Percentiles rank a stretch among this genome's conserved stretches.
Conservation (phyloP, 2,797 vertebrate species). For the Muscicapa comitata region DNA sequence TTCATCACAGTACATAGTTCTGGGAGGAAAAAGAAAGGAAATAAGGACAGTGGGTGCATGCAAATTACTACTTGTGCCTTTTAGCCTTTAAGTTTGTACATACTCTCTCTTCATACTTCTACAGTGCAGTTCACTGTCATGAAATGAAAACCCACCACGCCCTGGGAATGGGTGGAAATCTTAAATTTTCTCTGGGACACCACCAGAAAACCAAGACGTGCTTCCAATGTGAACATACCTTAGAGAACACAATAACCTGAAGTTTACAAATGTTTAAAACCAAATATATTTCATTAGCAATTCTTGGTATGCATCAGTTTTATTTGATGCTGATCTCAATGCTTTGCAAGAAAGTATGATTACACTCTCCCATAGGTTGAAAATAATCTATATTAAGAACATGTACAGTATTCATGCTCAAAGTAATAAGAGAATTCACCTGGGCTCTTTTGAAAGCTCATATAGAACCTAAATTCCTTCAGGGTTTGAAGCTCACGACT, state of each 20-base stretch:
- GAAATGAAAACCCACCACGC: neutral
- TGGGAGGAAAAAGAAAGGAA: conserved; percentile 64
- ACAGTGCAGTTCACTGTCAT: neutral
- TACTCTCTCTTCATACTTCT: neutral
- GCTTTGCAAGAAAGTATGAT: neutral
- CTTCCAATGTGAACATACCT: neutral
- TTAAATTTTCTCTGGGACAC: neutral
- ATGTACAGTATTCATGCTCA: neutral
- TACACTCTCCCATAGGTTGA: neutral
- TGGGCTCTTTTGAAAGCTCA: neutral
- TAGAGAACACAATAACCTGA: neutral
- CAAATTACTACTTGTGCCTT: neutral
- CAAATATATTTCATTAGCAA: neutral
- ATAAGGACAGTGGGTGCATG: neutral
- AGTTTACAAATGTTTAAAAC: neutral
- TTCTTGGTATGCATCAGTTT: neutral
- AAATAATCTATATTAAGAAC: neutral
- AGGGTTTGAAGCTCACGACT: neutral
- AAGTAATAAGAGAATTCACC: neutral
- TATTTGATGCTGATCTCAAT: neutral
- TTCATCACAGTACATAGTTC: conserved; percentile 94
- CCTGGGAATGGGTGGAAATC: neutral
- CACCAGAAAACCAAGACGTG: neutral
- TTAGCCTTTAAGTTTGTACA: neutral
- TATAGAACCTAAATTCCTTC: neutral